A percentile compares a stretch with the other conserved stretches of the same genome.
phyloP scores from a whole-genome alignment of 2,113 vertebrate genomes.

The Diglossa brunneiventris region DNA sequence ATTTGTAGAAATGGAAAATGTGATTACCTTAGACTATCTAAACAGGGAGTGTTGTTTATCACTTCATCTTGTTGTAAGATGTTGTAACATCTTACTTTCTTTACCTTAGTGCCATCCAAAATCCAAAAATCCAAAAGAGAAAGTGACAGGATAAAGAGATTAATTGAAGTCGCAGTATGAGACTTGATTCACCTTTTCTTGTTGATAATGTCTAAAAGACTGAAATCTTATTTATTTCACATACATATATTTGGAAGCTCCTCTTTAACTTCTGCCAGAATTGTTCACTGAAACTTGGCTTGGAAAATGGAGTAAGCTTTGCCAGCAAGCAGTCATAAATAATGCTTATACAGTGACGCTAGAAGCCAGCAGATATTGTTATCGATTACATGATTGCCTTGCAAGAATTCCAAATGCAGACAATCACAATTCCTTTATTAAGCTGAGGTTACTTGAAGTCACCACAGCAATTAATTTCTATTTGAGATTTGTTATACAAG shows the following conservation, averaged over 20 bases:
- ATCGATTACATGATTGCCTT: background rate
- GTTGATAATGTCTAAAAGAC: background rate
- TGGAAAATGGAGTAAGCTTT: background rate
- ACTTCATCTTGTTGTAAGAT: no score
- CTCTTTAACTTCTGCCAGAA: background rate
- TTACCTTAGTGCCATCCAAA: background rate
- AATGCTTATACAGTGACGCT: background rate
- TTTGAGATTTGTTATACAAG: conserved; percentile 8
- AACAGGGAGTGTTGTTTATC: background rate
- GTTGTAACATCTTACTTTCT: background rate
- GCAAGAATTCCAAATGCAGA: background rate
- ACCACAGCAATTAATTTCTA: background rate
- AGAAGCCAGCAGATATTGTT: background rate
- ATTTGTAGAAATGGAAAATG: background rate
- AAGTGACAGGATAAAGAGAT: background rate
- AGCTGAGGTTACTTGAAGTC: background rate
- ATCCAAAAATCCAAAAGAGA: background rate
- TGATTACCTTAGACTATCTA: background rate
- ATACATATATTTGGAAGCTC: background rate
- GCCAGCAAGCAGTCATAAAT: background rate
- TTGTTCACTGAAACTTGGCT: background rate
- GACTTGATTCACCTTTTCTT: background rate
- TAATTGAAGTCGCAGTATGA: background rate
- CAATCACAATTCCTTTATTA: background rate
- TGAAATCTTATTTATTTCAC: background rate